Evolutionary conservation across 1,140 invertebrate genomes (phyloP), one percentile per base, ranked within the genome.

Genomic region (Ceratosolen fusciceps): DNA sequence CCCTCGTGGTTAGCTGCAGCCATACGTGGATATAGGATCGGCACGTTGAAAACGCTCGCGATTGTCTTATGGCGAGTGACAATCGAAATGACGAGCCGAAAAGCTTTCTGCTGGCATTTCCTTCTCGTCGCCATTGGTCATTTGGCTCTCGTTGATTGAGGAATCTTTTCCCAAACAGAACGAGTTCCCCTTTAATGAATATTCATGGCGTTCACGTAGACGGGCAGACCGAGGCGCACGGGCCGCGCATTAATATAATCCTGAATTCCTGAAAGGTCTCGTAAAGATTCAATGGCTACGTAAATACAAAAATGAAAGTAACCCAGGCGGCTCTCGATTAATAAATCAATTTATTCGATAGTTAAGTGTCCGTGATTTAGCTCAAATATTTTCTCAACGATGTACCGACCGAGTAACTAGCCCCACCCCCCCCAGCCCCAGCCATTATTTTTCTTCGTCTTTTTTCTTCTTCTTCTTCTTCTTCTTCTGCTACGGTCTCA

Each of bases 261-360:
- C n/a, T 52, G 31, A 67, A 75, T 65, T 52, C 39, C 21, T 34
- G 14, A 74, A n/a, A 60, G 54, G 60, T 74, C 70, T 56, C 54
- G 24, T 9, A 74, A 24, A 26, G 54, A 43, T 37, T 37, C 14
- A 49, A 34, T 34, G 4, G 31, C 24, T 47, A 9, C 19, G 47
- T 67, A 58, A 19, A 26, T 19, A 58, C 12, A 70, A 70, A 77
- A 71, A 77, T 72, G 67, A 77, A 77, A 77, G 76, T 77, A 71
- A 60, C 68, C 37, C 37, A 62, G 47, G 67, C 54, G 54, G 31
- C 1, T 77, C 5, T 70, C 3, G 2, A 77, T 39, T 43, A 37
- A 68, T 76, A 75, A 49, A 75, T 65, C 58, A 43, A 65, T 37
- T 60, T n/a, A 47, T 29, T 26, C 14, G 56, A 62, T 47, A n/a